Conservation (phyloP, 2,888 invertebrate species). For the Eilema griseolum region DNA sequence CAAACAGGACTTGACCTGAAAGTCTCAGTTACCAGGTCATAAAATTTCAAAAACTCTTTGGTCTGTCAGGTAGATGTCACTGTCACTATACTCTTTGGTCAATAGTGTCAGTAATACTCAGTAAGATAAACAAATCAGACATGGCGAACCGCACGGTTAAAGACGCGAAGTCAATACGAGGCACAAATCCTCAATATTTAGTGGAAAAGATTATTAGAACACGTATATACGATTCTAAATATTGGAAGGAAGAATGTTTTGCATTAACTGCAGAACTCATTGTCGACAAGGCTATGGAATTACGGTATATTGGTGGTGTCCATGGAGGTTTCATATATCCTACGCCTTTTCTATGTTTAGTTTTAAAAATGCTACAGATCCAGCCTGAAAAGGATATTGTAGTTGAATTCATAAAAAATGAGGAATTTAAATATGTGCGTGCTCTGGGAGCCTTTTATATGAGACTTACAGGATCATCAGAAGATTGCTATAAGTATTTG, state of each 20-base stretch:
- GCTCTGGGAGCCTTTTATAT: slow-evolving; percentile 99
- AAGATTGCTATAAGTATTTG: slow-evolving; percentile 99
- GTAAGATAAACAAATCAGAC: slow-evolving; percentile 55
- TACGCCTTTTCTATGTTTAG: slow-evolving; percentile 97
- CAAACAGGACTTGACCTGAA: too few species aligned
- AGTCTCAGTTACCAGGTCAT: too few species aligned
- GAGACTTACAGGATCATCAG: slow-evolving; percentile 96
- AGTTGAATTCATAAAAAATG: slow-evolving; percentile 99
- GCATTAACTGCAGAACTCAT: slow-evolving; percentile 98
- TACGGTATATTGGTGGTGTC: slow-evolving; percentile 95
- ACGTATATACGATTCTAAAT: slow-evolving; percentile 99
- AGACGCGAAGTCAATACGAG: slow-evolving; percentile 98
- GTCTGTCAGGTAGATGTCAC: too few species aligned
- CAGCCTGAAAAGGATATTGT: slow-evolving; percentile 99
- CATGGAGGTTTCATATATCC: slow-evolving; percentile 99
- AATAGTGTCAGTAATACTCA: too few species aligned
- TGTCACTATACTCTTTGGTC: too few species aligned
- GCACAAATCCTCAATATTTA: slow-evolving; percentile 99
- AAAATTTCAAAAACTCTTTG: too few species aligned
- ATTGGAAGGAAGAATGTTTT: slow-evolving; percentile 99
- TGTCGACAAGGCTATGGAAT: slow-evolving; percentile 99
- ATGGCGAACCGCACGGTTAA: slow-evolving; percentile 99
- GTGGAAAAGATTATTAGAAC: slow-evolving; percentile 99
- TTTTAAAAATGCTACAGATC: slow-evolving; percentile 99
- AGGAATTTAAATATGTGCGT: slow-evolving; percentile 99